Conservation (phyloP, 1,140 invertebrate genomes). For the Teleopsis dalmanni region DNA sequence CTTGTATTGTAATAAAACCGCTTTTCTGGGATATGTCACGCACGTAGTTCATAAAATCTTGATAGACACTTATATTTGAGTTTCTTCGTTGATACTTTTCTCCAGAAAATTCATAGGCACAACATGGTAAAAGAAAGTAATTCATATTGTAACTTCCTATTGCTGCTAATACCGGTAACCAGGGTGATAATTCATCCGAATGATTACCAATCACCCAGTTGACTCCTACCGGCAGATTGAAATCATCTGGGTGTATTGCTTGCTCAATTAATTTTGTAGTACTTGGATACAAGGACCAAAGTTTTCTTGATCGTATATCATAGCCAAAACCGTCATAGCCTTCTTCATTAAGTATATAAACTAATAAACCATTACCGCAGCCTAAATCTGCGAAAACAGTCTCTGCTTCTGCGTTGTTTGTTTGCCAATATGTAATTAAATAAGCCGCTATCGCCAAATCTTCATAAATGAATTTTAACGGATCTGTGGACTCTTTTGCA, state of each 20-base stretch:
- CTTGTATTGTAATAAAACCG: conserved; percentile 68
- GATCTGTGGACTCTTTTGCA: conserved; percentile 83
- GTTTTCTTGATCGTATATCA: conserved; percentile 81
- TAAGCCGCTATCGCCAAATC: conserved; percentile 93
- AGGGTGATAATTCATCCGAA: conserved; percentile 95
- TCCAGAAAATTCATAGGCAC: conserved; percentile 83
- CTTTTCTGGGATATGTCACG: conserved; percentile 59
- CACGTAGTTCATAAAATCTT: conserved; percentile 76
- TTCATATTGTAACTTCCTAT: conserved; percentile 59
- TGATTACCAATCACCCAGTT: conserved; percentile 99
- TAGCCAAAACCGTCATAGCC: conserved; percentile 81
- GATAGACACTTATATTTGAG: conserved; percentile 65
- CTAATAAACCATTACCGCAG: conserved; percentile 93
- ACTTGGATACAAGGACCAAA: conserved; percentile 76
- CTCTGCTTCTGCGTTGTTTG: conserved; percentile 38
- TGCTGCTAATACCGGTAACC: conserved; percentile 90
- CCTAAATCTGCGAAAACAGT: conserved; percentile 84
- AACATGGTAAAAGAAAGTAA: conserved; percentile 92
- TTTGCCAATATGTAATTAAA: conserved; percentile 71
- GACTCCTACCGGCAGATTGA: conserved; percentile 61
- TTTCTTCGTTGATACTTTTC: conserved; percentile 68
- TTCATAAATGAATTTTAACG: conserved; percentile 92
- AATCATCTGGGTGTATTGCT: conserved; percentile 62
- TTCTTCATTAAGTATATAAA: conserved; percentile 78
- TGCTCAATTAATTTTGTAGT: conserved; percentile 47